Evolutionary conservation across 2,888 invertebrate genomes (phyloP).

Genomic region (Brachyptera putata): DNA sequence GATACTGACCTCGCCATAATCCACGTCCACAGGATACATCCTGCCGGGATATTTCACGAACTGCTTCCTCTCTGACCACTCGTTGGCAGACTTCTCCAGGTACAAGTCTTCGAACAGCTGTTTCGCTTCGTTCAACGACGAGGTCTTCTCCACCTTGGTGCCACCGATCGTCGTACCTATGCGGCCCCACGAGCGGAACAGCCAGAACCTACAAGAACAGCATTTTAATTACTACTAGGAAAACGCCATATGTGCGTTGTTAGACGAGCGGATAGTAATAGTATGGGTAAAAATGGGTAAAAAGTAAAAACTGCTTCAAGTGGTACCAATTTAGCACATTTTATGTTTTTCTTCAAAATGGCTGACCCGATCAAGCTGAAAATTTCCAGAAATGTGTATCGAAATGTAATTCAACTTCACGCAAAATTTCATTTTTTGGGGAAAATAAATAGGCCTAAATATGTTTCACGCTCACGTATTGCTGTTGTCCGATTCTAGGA

Average conservation of each 20-base stretch:
- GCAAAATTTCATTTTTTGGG: too few relatives aligned
- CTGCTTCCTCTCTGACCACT: conserved; percentile 61
- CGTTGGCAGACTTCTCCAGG: conserved; percentile 78
- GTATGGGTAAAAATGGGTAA: too few relatives aligned
- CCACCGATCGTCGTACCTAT: conserved; percentile 92
- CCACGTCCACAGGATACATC: conserved; percentile 85
- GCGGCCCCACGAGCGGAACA: conserved; percentile 93
- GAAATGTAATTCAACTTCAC: too few relatives aligned
- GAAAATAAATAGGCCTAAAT: too few relatives aligned
- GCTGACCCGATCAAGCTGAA: too few relatives aligned
- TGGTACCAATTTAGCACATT: too few relatives aligned
- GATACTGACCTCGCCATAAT: conserved; percentile 60
- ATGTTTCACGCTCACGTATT: conserved; percentile 10
- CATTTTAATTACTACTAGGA: too few relatives aligned
- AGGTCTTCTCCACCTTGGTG: conserved; percentile 55
- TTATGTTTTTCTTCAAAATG: too few relatives aligned
- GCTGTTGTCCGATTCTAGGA: conserved; percentile 49
- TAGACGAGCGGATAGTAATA: too few relatives aligned
- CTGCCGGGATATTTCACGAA: conserved; percentile 68
- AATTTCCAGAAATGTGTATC: too few relatives aligned
- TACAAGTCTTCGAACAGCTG: conserved; percentile 60
- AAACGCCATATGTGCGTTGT: too few relatives aligned
- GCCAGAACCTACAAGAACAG: conserved; percentile 61
- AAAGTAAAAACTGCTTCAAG: too few relatives aligned
- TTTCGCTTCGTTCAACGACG: conserved; percentile 54